Evolutionary conservation across 2,888 invertebrate genomes (phyloP).

Genomic region (Lithophane leautieri): DNA sequence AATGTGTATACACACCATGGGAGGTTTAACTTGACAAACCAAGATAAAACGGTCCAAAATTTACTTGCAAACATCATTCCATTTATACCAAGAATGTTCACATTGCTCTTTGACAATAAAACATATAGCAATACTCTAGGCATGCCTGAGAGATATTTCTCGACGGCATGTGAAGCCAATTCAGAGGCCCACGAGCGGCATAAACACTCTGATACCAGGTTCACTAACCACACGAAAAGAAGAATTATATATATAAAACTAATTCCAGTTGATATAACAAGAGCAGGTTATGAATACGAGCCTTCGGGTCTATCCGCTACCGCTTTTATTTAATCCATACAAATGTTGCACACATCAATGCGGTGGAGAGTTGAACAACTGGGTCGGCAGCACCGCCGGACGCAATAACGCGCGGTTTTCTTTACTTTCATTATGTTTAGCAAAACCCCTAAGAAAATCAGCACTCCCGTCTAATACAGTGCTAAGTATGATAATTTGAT

Average conservation of each 20-base stretch:
- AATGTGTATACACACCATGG: background rate
- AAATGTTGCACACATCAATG: slow-evolving; percentile 64
- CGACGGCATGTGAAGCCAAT: too few relatives aligned
- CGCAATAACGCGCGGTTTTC: slow-evolving; percentile 60
- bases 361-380: slow-evolving; percentile 75
- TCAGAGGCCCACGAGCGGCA: too few relatives aligned
- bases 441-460: slow-evolving; percentile 59
- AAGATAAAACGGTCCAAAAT: background rate
- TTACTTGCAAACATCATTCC: background rate
- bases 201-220: too few relatives aligned
- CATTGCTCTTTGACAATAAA: background rate
- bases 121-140: too few relatives aligned
- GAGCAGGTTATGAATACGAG: background rate
- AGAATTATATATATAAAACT: too few relatives aligned
- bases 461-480: slow-evolving; percentile 19
- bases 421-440: slow-evolving; percentile 66
- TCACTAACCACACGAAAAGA: too few relatives aligned
- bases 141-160: too few relatives aligned
- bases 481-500: slow-evolving; percentile 23
- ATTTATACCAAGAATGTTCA: background rate
- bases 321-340: slow-evolving; percentile 48
- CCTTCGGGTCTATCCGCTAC: slow-evolving; percentile 12
- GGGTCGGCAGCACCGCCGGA: slow-evolving; percentile 66
- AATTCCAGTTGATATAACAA: background rate
- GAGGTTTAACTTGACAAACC: background rate